phyloP scores from a whole-genome alignment of 2,888 invertebrate species.

The Subacronicta megacephala region DNA sequence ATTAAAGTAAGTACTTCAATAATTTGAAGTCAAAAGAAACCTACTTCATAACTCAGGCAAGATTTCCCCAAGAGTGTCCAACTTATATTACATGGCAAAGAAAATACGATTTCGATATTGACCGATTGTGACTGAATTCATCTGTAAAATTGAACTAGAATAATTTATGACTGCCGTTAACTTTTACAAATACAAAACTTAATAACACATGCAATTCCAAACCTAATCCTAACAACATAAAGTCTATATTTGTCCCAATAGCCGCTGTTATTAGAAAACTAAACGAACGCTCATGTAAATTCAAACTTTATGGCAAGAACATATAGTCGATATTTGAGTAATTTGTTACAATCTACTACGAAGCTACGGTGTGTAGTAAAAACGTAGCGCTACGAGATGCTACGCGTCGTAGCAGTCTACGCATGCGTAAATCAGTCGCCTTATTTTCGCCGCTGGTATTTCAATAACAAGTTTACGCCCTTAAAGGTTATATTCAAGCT shows the following conservation, averaged over 20 bases:
- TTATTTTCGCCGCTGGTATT: slow-evolving; percentile 24
- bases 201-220: slow-evolving; percentile 6
- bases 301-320: slow-evolving; percentile 17
- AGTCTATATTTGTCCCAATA: slow-evolving; percentile 9
- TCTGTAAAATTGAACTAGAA: slow-evolving; percentile 29
- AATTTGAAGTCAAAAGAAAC: no score
- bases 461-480: slow-evolving; percentile 47
- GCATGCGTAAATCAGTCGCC: slow-evolving; percentile 37
- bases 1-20: no score
- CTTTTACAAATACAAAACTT: slow-evolving; percentile 14
- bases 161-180: slow-evolving; percentile 36
- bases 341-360: slow-evolving; percentile 36
- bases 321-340: slow-evolving; percentile 34
- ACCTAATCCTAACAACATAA: slow-evolving; percentile 11
- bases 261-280: background rate
- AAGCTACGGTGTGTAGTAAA: slow-evolving; percentile 48
- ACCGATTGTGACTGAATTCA: slow-evolving; percentile 19
- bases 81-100: slow-evolving; percentile 6
- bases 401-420: slow-evolving; percentile 41
- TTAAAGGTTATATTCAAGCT: slow-evolving; percentile 27
- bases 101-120: slow-evolving; percentile 22
- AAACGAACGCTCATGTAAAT: slow-evolving; percentile 14
- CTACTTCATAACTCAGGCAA: background rate
- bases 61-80: background rate
- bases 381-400: slow-evolving; percentile 44